Percentiles rank a stretch among this genome's conserved stretches.
These are phyloP conservation scores for Nycticebus coucang DNA, from an alignment of 2,113 vertebrate species.

Conservation along the genomic window DNA sequence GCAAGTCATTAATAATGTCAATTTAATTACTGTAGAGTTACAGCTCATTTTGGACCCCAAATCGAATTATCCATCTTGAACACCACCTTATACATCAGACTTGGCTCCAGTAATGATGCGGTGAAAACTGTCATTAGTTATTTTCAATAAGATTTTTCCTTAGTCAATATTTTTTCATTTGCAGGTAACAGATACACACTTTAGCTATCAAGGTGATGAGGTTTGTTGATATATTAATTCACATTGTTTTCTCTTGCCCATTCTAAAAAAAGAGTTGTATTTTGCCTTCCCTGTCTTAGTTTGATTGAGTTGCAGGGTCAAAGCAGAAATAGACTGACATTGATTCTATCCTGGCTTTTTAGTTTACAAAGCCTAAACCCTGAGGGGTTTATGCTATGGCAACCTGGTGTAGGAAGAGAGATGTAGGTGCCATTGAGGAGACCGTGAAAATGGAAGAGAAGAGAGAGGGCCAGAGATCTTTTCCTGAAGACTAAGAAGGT, in stretches of 20 bases:
- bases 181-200: conserved; percentile 31
- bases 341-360: neutral
- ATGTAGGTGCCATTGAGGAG: neutral
- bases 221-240: neutral
- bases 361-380: neutral
- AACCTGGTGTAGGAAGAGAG: neutral
- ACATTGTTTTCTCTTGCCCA: neutral
- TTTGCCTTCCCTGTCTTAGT: neutral
- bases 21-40: conserved; percentile 78
- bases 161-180: conserved; percentile 70
- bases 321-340: neutral
- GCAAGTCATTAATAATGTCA: conserved; percentile 78
- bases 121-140: conserved; percentile 69
- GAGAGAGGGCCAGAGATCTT: neutral
- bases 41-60: conserved; percentile 76
- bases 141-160: conserved; percentile 66
- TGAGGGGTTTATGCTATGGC: neutral
- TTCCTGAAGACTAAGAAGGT: conserved; percentile 23
- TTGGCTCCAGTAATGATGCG: conserved; percentile 67
- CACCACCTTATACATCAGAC: conserved; percentile 74
- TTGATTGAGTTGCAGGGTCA: neutral
- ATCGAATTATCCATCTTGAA: conserved; percentile 72
- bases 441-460: neutral
- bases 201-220: neutral
- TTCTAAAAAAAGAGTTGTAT: neutral